Evolutionary conservation across 2,113 vertebrate species (phyloP).

Genomic region (Zosterops japonicus): DNA sequence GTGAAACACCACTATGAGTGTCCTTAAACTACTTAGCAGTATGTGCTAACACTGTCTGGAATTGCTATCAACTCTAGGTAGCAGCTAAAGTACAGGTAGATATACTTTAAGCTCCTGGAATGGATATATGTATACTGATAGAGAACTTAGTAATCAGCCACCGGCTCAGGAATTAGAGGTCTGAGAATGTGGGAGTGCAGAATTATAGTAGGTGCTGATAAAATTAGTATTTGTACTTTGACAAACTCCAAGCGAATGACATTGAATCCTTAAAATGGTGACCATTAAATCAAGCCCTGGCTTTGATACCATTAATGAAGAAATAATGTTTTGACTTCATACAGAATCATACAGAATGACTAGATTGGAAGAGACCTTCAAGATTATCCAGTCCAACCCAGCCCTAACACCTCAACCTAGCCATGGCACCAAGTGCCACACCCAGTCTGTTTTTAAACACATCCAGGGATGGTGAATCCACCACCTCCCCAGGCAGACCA

Average conservation of each 20-base stretch:
- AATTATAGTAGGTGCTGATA: neutral
- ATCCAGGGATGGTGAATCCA: neutral
- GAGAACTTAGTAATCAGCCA: neutral
- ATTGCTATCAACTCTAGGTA: neutral
- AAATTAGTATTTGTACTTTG: neutral
- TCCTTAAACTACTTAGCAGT: neutral
- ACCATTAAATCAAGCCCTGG: slow-evolving; percentile 16
- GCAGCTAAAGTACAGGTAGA: neutral
- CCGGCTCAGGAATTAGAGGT: neutral
- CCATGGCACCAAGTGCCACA: neutral
- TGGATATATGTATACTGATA: no score
- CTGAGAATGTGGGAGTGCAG: neutral
- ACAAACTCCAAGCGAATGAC: slow-evolving; percentile 19
- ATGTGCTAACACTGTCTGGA: neutral
- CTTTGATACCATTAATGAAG: slow-evolving; percentile 31
- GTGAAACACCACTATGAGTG: neutral
- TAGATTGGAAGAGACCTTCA: neutral
- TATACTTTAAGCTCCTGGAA: neutral
- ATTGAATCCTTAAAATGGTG: slow-evolving; percentile 17
- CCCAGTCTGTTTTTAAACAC: neutral
- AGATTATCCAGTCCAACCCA: neutral
- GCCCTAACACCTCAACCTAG: neutral
- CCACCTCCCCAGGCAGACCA: neutral
- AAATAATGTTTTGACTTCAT: slow-evolving; percentile 6
- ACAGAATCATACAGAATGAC: neutral